phyloP scores from a whole-genome alignment of 2,888 invertebrate species.

The Sphaerophoria taeniata region DNA sequence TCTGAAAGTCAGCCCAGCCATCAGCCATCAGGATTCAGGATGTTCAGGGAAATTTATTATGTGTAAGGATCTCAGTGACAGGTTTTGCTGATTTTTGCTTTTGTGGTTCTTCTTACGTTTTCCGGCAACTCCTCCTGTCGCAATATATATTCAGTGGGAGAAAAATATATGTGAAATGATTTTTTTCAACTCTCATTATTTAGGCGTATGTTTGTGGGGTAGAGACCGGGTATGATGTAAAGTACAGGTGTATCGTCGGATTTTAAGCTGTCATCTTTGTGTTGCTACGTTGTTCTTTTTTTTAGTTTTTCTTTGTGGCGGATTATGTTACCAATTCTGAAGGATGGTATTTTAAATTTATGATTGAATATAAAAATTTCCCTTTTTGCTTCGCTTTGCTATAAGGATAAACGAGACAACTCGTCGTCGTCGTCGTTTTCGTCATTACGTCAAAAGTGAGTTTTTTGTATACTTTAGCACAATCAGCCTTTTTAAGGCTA shows the following conservation, averaged over 20 bases:
- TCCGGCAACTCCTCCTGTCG: conserved; percentile 16
- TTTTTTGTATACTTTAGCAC: conserved; percentile 39
- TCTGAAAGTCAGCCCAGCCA: conserved; percentile 35
- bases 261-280: conserved; percentile 38
- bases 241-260: conserved; percentile 50
- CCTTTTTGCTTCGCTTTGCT: neutral
- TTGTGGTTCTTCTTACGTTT: neutral
- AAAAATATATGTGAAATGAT: conserved; percentile 60
- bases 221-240: neutral
- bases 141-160: conserved; percentile 41
- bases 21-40: conserved; percentile 33
- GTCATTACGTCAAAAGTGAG: conserved; percentile 17
- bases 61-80: conserved; percentile 54
- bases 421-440: neutral
- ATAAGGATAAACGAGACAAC: neutral
- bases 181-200: conserved; percentile 24
- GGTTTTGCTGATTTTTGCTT: conserved; percentile 26
- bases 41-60: conserved; percentile 64
- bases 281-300: neutral
- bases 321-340: conserved; percentile 30
- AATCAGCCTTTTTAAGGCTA: conserved; percentile 40
- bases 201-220: neutral
- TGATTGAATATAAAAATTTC: conserved; percentile 71
- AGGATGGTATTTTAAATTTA: conserved; percentile 64
- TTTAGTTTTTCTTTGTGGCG: neutral